Base-by-base conservation (phyloP, 2,113 vertebrate species). In the Cygnus atratus region DNA sequence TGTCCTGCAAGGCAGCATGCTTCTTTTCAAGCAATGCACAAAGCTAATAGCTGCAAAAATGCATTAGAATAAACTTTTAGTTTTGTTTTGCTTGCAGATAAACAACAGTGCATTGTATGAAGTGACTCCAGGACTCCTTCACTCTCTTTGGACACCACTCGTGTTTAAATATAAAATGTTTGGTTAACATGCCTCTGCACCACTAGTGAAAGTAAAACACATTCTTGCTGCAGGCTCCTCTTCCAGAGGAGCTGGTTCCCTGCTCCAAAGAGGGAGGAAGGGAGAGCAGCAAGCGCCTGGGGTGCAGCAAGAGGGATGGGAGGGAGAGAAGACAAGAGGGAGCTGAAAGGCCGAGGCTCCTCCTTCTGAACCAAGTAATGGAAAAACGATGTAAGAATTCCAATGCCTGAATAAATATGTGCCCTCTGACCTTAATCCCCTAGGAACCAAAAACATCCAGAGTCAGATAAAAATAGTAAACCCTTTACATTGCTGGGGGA, bases 331-430 rank as follows among this genome's bases (percentile, higher is more conserved):
- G 97, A 90, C 29, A 29, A 81, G 90, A 95, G 92, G 93, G 95
- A 94, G 93, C 71, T 78, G 78, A 39, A 28, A 55, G 88, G 76
- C 85, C 57, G 68, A 92, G 88, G 95, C 97, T 97, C 98, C 98
- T 98, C 98, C 98, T 93, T 89, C 91, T 73, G 20, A 75, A 67
- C 76, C 61, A 95, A 97, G 98, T 98, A 98, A 98, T 99, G 99
- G 99, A 99, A 99, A 99, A 98, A 97, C 92, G 92, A 98, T 97
- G 98, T 98, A 93, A 98, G 98, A 98, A 98, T 98, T 98, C 98
- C 98, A 98, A 97, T 95, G 85, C 97, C 97, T 95, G 91, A 97
- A 97, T 97, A 98, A 98, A 98, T 98, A 98, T 97, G 97, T 97
- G 98, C 97, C 97, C 98, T 98, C 93, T 98, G 98, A 99, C 98